A percentile compares a stretch with the other conserved stretches of the same genome.
Evolutionary conservation across 2,797 vertebrate species (phyloP).

Genomic region (Tiaroga cobitis): DNA sequence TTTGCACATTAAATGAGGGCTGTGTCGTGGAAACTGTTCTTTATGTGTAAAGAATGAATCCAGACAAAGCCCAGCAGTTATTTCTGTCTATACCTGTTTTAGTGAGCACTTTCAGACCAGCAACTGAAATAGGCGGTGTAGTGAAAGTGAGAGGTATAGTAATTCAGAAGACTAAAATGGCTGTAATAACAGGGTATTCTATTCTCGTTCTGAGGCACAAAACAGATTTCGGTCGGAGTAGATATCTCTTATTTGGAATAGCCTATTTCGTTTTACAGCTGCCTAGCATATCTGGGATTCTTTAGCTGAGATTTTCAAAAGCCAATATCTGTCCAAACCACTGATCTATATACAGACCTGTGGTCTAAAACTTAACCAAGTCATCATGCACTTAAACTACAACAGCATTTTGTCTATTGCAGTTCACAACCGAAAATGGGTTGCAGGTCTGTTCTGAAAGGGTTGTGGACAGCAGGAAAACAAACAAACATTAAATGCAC

Average conservation of each 20-base stretch:
- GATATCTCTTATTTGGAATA: constrained; percentile 27
- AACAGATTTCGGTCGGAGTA: constrained; percentile 27
- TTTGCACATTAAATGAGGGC: constrained; percentile 4
- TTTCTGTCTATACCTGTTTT: constrained; percentile 49
- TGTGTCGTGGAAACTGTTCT: constrained; percentile 10
- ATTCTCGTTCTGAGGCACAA: constrained; percentile 33
- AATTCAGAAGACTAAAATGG: constrained; percentile 43
- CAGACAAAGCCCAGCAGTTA: constrained; percentile 35
- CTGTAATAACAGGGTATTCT: constrained; percentile 44
- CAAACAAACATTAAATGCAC: not conserved
- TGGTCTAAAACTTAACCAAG: not conserved
- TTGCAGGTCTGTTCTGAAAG: not conserved
- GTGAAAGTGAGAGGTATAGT: constrained; percentile 36
- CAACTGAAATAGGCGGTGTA: constrained; percentile 43
- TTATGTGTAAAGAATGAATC: constrained; percentile 34
- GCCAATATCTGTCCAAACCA: not conserved
- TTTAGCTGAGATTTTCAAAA: constrained; percentile 19
- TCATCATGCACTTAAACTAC: constrained; percentile 20
- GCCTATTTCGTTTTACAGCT: constrained; percentile 27
- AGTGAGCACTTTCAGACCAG: constrained; percentile 35
- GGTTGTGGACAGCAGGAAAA: not conserved
- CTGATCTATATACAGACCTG: not conserved
- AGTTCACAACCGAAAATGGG: not conserved
- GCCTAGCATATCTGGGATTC: not conserved
- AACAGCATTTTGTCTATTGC: constrained; percentile 20